Percentiles rank a stretch among this genome's conserved stretches.
Conservation (phyloP, 2,888 invertebrate species). For the Cyaniris semiargus region DNA sequence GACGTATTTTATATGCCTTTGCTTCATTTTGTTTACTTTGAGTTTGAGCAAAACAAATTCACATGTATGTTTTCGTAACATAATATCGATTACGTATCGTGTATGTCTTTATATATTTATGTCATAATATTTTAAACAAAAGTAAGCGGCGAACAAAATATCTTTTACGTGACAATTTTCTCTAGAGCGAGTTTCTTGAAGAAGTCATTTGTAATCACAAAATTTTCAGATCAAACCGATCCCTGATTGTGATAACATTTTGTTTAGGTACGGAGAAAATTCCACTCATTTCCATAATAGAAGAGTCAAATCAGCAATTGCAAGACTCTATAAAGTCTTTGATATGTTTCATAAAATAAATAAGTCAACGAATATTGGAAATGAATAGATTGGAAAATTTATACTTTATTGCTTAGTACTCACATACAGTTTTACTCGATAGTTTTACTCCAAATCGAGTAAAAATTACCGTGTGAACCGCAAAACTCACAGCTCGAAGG, state of each 20-base stretch:
- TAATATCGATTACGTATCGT: too few species aligned
- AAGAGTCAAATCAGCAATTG: slow-evolving; percentile 22
- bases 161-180: neutral
- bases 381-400: neutral
- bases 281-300: neutral
- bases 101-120: neutral
- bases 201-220: slow-evolving; percentile 1
- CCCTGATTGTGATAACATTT: slow-evolving; percentile 1
- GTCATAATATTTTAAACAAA: neutral
- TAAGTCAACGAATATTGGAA: neutral
- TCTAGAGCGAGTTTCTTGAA: neutral
- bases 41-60: neutral
- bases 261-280: neutral
- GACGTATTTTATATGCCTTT: neutral
- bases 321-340: neutral
- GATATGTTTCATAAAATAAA: slow-evolving; percentile 4
- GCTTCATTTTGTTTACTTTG: neutral
- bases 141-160: neutral
- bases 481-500: too few species aligned
- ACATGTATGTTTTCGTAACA: neutral
- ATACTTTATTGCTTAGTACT: too few species aligned
- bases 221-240: neutral
- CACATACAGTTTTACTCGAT: too few species aligned
- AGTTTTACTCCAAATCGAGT: too few species aligned
- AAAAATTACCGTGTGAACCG: too few species aligned